These are phyloP conservation scores for Aleiodes alternator DNA, from an alignment of 2,888 invertebrate genomes.

Conservation along the genomic window DNA sequence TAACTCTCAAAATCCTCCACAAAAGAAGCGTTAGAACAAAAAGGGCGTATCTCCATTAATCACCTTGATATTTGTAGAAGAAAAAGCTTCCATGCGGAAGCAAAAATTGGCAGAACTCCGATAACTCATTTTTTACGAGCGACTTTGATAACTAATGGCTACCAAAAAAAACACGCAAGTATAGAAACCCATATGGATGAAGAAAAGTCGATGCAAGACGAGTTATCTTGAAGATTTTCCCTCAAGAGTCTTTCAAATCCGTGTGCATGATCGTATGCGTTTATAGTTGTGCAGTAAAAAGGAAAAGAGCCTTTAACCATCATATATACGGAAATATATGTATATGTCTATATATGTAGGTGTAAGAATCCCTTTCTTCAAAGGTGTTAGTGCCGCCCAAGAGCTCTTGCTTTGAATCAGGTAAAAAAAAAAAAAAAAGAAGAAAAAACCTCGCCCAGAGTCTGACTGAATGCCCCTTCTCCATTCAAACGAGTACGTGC, in stretches of 20 bases:
- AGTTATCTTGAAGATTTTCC: background rate
- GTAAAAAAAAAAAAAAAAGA: conserved; percentile 33
- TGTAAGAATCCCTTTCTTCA: conserved; percentile 46
- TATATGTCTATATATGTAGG: conserved; percentile 23
- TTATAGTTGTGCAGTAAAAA: conserved; percentile 29
- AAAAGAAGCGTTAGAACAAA: too few relatives aligned
- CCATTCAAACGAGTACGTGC: conserved; percentile 65
- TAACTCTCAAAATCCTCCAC: too few relatives aligned
- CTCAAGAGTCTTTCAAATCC: conserved; percentile 19
- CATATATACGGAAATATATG: conserved; percentile 13
- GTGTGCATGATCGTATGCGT: conserved; percentile 27
- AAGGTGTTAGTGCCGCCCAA: conserved; percentile 65
- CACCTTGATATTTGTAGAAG: too few relatives aligned
- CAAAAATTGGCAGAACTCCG: too few relatives aligned
- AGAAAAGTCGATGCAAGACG: conserved; percentile 9
- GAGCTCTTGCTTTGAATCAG: conserved; percentile 73
- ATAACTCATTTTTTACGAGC: too few relatives aligned
- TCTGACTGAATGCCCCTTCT: conserved; percentile 52
- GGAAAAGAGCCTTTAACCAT: conserved; percentile 29
- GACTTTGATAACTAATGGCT: conserved; percentile 13
- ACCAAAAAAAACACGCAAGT: background rate
- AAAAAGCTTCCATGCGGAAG: too few relatives aligned
- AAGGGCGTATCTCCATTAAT: too few relatives aligned
- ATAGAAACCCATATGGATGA: conserved; percentile 7
- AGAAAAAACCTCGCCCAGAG: conserved; percentile 43